Conservation (phyloP, 2,113 vertebrate genomes). For the Cololabis saira region DNA sequence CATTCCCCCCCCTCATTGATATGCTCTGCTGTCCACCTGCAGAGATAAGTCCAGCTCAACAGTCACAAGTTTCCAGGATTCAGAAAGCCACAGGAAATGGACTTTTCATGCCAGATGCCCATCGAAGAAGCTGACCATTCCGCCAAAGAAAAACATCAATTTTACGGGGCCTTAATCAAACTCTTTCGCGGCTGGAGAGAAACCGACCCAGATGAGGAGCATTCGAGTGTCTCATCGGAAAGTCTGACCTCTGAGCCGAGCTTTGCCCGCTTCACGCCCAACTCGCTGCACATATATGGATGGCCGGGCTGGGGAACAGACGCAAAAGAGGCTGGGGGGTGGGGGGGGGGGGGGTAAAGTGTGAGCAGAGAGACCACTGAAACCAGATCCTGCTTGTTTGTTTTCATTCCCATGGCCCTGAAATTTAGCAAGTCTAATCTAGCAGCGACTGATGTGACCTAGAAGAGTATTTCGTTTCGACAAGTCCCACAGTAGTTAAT, state of each 20-base stretch:
- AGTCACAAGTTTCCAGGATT: conserved; percentile 23
- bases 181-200: conserved; percentile 46
- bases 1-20: conserved; percentile 21
- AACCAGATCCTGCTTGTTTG: conserved; percentile 70
- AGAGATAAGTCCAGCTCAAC: conserved; percentile 36
- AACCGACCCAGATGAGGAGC: conserved; percentile 25
- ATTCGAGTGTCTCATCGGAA: conserved; percentile 49
- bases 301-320: conserved; percentile 27
- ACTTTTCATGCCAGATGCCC: conserved; percentile 52
- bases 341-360: background rate
- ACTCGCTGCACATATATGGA: conserved; percentile 49
- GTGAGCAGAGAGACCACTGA: conserved; percentile 45
- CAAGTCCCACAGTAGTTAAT: conserved; percentile 36
- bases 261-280: conserved; percentile 45
- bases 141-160: conserved; percentile 35
- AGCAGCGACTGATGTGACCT: conserved; percentile 61
- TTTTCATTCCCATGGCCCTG: conserved; percentile 79
- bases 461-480: conserved; percentile 55
- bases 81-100: conserved; percentile 46
- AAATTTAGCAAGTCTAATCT: conserved; percentile 73
- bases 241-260: conserved; percentile 60
- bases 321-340: background rate
- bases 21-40: conserved; percentile 33
- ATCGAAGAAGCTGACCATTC: conserved; percentile 51
- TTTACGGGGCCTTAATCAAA: conserved; percentile 57